Evolutionary conservation across 2,113 vertebrate species (phyloP), one percentile per base, ranked within the genome.

Genomic region (Phylloscopus trochilus): DNA sequence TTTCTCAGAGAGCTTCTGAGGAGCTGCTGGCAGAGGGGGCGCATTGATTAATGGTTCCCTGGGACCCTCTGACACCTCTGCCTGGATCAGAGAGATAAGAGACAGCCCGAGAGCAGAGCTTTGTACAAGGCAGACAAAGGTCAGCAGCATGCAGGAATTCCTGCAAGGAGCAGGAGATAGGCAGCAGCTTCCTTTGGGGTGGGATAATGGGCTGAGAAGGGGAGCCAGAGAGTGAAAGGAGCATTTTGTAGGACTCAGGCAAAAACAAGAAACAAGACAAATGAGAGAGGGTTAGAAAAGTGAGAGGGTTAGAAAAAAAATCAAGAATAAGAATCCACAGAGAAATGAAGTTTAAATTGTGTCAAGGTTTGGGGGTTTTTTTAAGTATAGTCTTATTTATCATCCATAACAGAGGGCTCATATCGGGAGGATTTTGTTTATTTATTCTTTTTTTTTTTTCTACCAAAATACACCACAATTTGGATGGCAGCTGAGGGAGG

Each of bases 31-130:
- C 96, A 90, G 96, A 72, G 90, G n/a, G 43, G 35, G 84, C 39
- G 27, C 0, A 13, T 94, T 98, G 98, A 98, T 98, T 93, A 97
- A 98, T 98, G 94, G 91, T 70, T 97, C 94, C 93, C 83, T 87
- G 67, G 96, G 96, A 97, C 81, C 77, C 94, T 94, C 96, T 96
- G 97, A 98, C 98, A 98, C 97, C 95, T 97, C 95, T 86, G 83
- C 94, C 91, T 91, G 96, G 95, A 98, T 97, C 87, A 94, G 76
- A 96, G 95, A 98, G 97, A 97, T 97, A 97, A 97, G 92, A 98
- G 93, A 86, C 91, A 78, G 82, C 69, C 87, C 43, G 83, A 93
- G 92, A 93, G 77, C 84, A 66, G 66, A 37, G 55, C 88, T 96
- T 85, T 60, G 63, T 86, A 81, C 87, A 44, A 94, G 86, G 0